Evolutionary conservation across 2,797 vertebrate genomes (phyloP).

Genomic region (Tamandua tetradactyla): DNA sequence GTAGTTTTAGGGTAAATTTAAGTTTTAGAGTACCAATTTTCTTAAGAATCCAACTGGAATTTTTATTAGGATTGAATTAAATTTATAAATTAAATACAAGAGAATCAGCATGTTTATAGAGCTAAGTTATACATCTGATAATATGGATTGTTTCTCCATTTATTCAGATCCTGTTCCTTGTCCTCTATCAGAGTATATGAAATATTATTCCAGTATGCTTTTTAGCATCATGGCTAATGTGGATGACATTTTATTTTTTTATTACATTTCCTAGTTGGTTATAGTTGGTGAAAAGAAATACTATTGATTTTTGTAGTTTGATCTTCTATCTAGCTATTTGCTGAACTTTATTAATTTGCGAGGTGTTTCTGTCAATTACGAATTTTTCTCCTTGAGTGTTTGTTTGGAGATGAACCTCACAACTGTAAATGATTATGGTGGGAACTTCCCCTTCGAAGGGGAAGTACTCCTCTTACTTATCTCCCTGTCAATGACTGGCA

Average conservation of each 20-base stretch:
- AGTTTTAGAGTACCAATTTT: background rate
- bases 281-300: background rate
- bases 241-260: background rate
- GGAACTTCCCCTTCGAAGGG: background rate
- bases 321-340: background rate
- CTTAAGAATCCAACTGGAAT: background rate
- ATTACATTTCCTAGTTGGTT: background rate
- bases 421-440: background rate
- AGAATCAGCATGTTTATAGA: background rate
- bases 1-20: background rate
- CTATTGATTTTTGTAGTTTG: background rate
- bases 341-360: background rate
- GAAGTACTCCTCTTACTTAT: background rate
- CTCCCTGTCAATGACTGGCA: background rate
- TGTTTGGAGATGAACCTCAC: background rate
- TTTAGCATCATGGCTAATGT: background rate
- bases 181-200: background rate
- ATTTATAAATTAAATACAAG: background rate
- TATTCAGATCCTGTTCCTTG: background rate
- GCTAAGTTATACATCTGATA: background rate
- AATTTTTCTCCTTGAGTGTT: background rate
- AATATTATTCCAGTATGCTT: background rate
- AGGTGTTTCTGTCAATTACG: background rate
- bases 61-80: constrained; percentile 14
- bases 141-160: background rate